phyloP scores from a whole-genome alignment of 2,888 invertebrate species.

The Icerya purchasi region DNA sequence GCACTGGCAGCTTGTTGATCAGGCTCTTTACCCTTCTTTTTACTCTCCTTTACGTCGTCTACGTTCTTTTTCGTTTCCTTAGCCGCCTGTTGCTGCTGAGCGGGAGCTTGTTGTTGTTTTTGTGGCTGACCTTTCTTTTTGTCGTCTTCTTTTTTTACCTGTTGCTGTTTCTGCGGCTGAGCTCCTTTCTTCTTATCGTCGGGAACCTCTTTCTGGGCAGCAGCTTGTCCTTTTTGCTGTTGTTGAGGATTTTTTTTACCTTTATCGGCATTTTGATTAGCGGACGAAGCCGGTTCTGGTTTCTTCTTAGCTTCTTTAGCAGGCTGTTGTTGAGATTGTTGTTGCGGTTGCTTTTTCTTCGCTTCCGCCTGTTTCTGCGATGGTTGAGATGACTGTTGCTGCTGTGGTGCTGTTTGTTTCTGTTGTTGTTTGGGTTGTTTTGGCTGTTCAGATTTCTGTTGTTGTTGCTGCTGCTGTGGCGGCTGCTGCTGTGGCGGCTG shows the following conservation, averaged over 20 bases:
- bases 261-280: slow-evolving; percentile 10
- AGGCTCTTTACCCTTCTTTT: slow-evolving; percentile 13
- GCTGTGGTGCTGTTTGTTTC: slow-evolving; percentile 8
- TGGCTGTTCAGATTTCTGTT: slow-evolving; percentile 11
- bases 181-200: slow-evolving; percentile 7
- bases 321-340: slow-evolving; percentile 1
- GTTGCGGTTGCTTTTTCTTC: slow-evolving; percentile 1
- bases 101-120: slow-evolving; percentile 10
- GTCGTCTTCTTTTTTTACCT: slow-evolving; percentile 2
- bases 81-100: slow-evolving; percentile 11
- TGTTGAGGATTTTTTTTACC: slow-evolving; percentile 11
- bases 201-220: slow-evolving; percentile 9
- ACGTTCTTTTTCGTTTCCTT: slow-evolving; percentile 7
- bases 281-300: neutral
- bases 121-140: slow-evolving; percentile 4
- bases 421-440: slow-evolving; percentile 10
- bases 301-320: slow-evolving; percentile 9
- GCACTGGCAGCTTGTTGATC: slow-evolving; percentile 6
- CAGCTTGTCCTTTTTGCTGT: slow-evolving; percentile 9
- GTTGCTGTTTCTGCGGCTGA: slow-evolving; percentile 9
- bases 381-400: slow-evolving; percentile 4
- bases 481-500: slow-evolving; percentile 13
- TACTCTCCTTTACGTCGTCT: slow-evolving; percentile 7
- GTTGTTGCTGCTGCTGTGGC: slow-evolving; percentile 15
- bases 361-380: slow-evolving; percentile 3